Evolutionary conservation across 2,888 invertebrate species (phyloP).

Genomic region (Reticulitermes lucifugus): DNA sequence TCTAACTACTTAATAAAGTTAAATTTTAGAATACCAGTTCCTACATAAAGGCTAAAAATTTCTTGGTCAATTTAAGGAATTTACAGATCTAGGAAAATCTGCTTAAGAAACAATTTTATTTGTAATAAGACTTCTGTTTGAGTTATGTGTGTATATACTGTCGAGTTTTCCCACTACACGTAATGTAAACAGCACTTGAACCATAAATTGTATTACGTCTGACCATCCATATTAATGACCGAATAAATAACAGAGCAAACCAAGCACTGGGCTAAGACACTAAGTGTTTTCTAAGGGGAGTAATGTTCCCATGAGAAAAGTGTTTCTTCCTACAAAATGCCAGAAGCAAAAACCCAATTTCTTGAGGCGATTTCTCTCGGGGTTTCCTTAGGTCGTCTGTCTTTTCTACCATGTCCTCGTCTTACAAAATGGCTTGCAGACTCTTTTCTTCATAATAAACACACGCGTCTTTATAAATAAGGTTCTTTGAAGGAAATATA

Average conservation of each 20-base stretch:
- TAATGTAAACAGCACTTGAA: not conserved
- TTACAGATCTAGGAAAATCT: too few relatives aligned
- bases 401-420: not conserved
- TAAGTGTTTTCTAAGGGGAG: not conserved
- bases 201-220: not conserved
- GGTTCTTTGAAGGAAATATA: not conserved
- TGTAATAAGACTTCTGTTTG: too few relatives aligned
- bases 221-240: not conserved
- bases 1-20: too few relatives aligned
- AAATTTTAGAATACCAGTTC: too few relatives aligned
- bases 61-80: too few relatives aligned
- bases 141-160: too few relatives aligned
- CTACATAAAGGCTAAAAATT: too few relatives aligned
- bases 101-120: too few relatives aligned
- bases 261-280: not conserved
- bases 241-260: not conserved
- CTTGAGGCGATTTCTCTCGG: slow-evolving; percentile 40
- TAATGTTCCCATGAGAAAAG: not conserved
- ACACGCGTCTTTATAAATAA: not conserved
- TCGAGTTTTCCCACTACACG: too few relatives aligned
- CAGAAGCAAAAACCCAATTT: slow-evolving; percentile 20
- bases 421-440: slow-evolving; percentile 15
- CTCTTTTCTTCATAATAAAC: slow-evolving; percentile 7
- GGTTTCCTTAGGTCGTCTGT: not conserved
- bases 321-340: not conserved